Conservation (phyloP, 2,113 vertebrate genomes). For the Peromyscus leucopus region DNA sequence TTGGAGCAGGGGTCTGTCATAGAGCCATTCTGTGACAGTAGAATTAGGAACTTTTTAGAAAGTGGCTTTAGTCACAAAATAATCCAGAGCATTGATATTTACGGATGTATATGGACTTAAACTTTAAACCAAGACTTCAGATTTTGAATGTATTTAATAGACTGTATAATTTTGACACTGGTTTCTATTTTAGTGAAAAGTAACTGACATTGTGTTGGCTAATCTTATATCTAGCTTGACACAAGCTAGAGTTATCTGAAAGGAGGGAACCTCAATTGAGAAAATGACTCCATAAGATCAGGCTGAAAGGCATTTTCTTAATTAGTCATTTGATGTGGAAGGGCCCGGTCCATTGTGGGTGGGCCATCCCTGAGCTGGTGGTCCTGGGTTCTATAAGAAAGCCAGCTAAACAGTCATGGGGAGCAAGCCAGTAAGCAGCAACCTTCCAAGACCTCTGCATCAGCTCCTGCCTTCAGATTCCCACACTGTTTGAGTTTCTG, state of each 20-base stretch:
- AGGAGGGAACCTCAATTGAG: background rate
- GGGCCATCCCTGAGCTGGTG: background rate
- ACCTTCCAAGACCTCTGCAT: background rate
- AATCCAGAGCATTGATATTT: background rate
- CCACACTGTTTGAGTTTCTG: background rate
- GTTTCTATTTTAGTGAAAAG: slow-evolving; percentile 12
- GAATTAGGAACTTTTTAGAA: background rate
- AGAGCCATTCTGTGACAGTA: background rate
- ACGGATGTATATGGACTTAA: background rate
- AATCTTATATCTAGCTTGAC: background rate
- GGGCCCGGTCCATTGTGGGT: background rate
- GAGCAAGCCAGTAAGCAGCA: background rate
- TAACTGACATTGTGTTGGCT: background rate
- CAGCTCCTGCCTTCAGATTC: background rate
- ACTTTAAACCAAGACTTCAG: slow-evolving; percentile 32
- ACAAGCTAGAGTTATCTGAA: background rate
- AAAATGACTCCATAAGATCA: background rate
- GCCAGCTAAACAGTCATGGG: background rate
- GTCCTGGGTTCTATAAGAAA: background rate
- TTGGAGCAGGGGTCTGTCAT: background rate
- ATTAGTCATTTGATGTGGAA: background rate
- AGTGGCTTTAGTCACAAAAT: background rate
- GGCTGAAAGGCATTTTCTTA: background rate
- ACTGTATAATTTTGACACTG: background rate
- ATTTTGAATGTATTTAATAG: slow-evolving; percentile 19